These are phyloP conservation scores for Bombus superbus DNA, from an alignment of 1,140 invertebrate genomes.

Conservation along the genomic window DNA sequence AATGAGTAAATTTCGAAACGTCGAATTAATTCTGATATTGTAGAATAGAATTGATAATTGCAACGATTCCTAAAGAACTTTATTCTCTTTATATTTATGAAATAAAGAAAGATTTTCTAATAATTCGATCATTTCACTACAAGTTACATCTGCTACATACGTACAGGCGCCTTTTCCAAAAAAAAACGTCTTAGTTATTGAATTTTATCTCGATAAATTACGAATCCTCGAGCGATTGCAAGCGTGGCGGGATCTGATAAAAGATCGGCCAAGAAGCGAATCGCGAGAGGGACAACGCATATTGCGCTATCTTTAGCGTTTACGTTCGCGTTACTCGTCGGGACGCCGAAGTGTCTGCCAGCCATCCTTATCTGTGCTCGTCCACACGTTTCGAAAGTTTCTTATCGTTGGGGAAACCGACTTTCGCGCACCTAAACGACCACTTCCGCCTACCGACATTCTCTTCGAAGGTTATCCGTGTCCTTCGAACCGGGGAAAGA, in stretches of 20 bases:
- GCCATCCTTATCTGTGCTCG: conserved; percentile 36
- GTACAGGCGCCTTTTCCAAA: no score
- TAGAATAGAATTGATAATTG: neutral
- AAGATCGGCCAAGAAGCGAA: conserved; percentile 18
- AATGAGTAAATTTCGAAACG: neutral
- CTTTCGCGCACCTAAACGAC: neutral
- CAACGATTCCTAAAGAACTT: neutral
- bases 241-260: conserved; percentile 6
- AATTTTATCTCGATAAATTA: neutral
- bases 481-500: neutral
- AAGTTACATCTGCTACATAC: neutral
- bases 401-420: conserved; percentile 25
- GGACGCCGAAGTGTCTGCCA: conserved; percentile 46
- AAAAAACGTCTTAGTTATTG: neutral
- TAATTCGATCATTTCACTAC: neutral
- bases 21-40: no score
- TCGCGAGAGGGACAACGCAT: neutral
- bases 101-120: neutral
- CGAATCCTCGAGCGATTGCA: neutral
- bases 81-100: neutral
- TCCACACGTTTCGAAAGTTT: conserved; percentile 16
- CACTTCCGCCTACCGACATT: neutral
- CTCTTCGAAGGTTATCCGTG: neutral
- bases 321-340: conserved; percentile 8
- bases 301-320: conserved; percentile 44